Evolutionary conservation across 2,888 invertebrate species (phyloP).

Genomic region (Trichogramma evanescens): DNA sequence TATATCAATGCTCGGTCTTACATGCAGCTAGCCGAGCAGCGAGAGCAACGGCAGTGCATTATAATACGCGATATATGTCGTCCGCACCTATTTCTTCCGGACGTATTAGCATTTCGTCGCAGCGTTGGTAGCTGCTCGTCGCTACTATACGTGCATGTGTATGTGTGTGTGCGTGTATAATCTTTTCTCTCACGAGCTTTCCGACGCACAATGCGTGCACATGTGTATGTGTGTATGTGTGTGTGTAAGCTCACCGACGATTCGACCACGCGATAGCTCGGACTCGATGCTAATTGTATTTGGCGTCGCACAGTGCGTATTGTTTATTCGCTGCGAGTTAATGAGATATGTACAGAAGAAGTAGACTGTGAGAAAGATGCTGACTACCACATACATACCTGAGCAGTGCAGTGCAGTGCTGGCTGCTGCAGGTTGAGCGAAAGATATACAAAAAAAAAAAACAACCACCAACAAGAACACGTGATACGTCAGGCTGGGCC

Average conservation of each 20-base stretch:
- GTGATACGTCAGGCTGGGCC: no score
- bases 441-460: no score
- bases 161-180: no score
- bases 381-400: no score
- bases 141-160: no score
- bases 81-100: constrained; percentile 8
- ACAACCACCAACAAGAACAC: no score
- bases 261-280: constrained; percentile 9
- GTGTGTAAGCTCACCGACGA: neutral
- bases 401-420: no score
- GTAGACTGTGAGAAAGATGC: no score
- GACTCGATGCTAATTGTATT: constrained; percentile 13
- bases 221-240: neutral
- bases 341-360: neutral
- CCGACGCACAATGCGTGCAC: constrained; percentile 3
- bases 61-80: neutral
- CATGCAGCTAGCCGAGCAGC: no score
- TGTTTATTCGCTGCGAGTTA: neutral
- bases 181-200: neutral
- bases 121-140: neutral
- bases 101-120: constrained; percentile 11
- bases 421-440: no score
- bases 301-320: neutral
- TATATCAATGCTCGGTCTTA: no score
- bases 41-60: no score